Evolutionary conservation across 2,797 vertebrate species (phyloP).

Genomic region (Alca torda): DNA sequence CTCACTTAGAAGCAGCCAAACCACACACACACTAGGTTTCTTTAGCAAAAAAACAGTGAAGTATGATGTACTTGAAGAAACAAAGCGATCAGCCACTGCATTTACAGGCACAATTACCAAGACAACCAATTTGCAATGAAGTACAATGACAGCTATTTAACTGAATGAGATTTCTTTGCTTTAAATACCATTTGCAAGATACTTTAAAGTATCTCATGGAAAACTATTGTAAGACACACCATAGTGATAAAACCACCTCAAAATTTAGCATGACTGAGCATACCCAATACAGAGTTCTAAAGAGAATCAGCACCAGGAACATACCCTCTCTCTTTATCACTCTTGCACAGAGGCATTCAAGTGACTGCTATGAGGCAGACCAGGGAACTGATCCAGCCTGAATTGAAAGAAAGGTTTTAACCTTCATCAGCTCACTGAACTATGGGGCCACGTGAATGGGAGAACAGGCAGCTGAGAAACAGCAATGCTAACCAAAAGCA

Average conservation of each 20-base stretch:
- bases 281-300: not conserved
- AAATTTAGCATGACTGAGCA: not conserved
- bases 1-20: not conserved
- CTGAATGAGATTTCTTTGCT: not conserved
- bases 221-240: not conserved
- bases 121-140: not conserved
- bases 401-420: not conserved
- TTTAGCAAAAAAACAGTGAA: not conserved
- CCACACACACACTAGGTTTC: not conserved
- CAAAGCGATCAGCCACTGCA: not conserved
- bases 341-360: not conserved
- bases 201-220: not conserved
- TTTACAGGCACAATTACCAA: not conserved
- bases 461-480: not conserved
- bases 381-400: not conserved
- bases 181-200: not conserved
- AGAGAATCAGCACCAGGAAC: not conserved
- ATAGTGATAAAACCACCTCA: not conserved
- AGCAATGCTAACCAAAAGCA: not conserved
- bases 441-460: not conserved
- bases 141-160: not conserved
- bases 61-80: not conserved
- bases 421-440: not conserved
- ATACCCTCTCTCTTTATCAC: not conserved
- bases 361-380: not conserved